Evolutionary conservation across 1,140 invertebrate species (phyloP).

Genomic region (Hylyphantes graminicola): DNA sequence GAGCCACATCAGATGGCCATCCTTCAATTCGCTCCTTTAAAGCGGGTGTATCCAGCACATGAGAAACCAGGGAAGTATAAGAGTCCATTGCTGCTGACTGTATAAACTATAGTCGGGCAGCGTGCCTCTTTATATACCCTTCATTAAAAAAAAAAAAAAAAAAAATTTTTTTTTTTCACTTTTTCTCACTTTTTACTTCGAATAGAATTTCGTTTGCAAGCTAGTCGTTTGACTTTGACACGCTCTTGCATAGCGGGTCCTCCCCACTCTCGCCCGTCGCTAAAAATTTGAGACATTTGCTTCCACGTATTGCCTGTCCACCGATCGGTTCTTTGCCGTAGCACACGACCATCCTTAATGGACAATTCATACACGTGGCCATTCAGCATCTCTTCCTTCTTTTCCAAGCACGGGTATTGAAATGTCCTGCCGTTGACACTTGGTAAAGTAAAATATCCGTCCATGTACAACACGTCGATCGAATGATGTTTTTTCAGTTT

Average conservation of each 20-base stretch:
- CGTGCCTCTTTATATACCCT: not conserved
- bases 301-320: not conserved
- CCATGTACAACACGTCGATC: constrained; percentile 1
- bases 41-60: not conserved
- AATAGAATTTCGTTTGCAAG: too few species aligned
- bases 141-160: not conserved
- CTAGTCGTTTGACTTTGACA: not conserved
- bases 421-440: not conserved
- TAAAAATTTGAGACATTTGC: constrained; percentile 1
- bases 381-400: not conserved
- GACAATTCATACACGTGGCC: constrained; percentile 18
- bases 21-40: not conserved
- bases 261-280: not conserved
- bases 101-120: not conserved
- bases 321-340: not conserved
- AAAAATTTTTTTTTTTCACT: too few species aligned
- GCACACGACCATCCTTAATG: not conserved
- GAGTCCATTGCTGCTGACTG: not conserved
- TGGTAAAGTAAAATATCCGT: constrained; percentile 4
- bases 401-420: not conserved
- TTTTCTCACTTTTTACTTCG: too few species aligned
- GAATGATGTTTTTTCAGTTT: not conserved
- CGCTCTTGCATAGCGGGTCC: not conserved
- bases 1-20: too few species aligned
- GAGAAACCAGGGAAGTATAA: not conserved